phyloP scores from a whole-genome alignment of 2,113 vertebrate species.

The Xiphias gladius region DNA sequence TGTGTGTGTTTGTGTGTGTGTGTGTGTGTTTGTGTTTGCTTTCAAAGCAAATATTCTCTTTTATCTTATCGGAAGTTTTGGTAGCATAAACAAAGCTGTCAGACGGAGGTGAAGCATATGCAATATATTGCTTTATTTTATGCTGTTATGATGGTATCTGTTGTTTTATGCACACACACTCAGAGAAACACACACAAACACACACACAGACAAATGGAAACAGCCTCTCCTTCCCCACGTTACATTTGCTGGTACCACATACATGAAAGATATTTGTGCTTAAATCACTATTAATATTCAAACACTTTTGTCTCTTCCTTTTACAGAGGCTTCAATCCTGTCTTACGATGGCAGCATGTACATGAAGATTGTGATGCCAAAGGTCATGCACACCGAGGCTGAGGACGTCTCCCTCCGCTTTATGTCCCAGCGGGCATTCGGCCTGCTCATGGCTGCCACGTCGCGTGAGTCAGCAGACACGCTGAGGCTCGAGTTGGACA shows the following conservation, averaged over 20 bases:
- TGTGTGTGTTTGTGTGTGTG: neutral
- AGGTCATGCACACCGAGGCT: slow-evolving; percentile 95
- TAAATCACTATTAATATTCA: neutral
- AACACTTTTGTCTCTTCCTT: neutral
- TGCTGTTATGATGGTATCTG: slow-evolving; percentile 1
- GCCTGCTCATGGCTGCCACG: slow-evolving; percentile 94
- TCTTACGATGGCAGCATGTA: slow-evolving; percentile 98
- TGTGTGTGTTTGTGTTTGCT: slow-evolving; percentile 18
- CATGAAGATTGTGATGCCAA: slow-evolving; percentile 96
- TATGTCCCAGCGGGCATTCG: slow-evolving; percentile 96
- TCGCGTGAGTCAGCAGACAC: slow-evolving; percentile 96
- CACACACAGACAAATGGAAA: neutral
- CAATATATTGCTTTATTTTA: slow-evolving; percentile 23
- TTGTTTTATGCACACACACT: neutral
- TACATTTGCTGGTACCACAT: neutral
- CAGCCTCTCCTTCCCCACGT: neutral
- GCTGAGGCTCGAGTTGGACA: slow-evolving; percentile 93
- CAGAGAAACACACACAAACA: neutral
- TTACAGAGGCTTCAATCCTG: slow-evolving; percentile 93
- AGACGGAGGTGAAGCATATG: slow-evolving; percentile 26
- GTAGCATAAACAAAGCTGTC: slow-evolving; percentile 44
- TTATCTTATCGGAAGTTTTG: slow-evolving; percentile 24
- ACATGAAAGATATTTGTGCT: neutral
- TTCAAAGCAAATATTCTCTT: neutral
- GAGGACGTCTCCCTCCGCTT: slow-evolving; percentile 98